phyloP scores from a whole-genome alignment of 2,888 invertebrate genomes.

The Lypha dubia region DNA sequence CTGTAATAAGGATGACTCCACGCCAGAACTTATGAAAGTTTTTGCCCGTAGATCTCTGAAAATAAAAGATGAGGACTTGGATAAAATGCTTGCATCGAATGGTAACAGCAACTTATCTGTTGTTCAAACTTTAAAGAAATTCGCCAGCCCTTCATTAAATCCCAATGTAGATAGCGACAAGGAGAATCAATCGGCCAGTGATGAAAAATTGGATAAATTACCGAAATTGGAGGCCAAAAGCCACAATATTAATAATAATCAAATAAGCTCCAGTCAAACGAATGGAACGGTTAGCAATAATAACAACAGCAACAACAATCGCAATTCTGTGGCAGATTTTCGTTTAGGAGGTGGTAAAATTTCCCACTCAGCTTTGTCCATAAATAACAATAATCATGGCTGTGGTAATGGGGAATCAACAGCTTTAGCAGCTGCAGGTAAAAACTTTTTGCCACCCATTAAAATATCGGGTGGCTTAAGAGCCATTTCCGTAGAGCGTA shows the following conservation, averaged over 20 bases:
- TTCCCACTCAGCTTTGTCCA: slow-evolving; percentile 32
- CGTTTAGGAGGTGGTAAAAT: slow-evolving; percentile 71
- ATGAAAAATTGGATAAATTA: slow-evolving; percentile 83
- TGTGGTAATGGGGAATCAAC: slow-evolving; percentile 48
- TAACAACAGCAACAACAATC: slow-evolving; percentile 75
- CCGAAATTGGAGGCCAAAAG: slow-evolving; percentile 77
- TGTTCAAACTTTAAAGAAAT: slow-evolving; percentile 42
- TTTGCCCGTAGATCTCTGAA: slow-evolving; percentile 92
- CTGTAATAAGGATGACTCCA: slow-evolving; percentile 84
- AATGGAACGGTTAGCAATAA: slow-evolving; percentile 52
- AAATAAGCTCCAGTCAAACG: neutral
- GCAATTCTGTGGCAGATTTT: slow-evolving; percentile 80
- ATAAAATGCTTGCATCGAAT: slow-evolving; percentile 67
- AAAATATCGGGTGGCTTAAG: slow-evolving; percentile 72
- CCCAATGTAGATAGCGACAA: slow-evolving; percentile 87
- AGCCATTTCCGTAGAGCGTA: slow-evolving; percentile 71
- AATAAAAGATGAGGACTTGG: slow-evolving; percentile 88
- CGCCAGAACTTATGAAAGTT: slow-evolving; percentile 92
- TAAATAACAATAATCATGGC: slow-evolving; percentile 51
- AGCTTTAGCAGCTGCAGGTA: slow-evolving; percentile 27
- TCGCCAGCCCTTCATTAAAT: slow-evolving; percentile 58
- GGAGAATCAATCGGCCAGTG: slow-evolving; percentile 86
- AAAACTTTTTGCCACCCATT: slow-evolving; percentile 78
- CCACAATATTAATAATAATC: slow-evolving; percentile 9
- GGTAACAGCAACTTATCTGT: slow-evolving; percentile 41